Percentiles rank a stretch among this genome's conserved stretches.
phyloP scores from a whole-genome alignment of 2,113 vertebrate species.

The Chiloscyllium plagiosum region DNA sequence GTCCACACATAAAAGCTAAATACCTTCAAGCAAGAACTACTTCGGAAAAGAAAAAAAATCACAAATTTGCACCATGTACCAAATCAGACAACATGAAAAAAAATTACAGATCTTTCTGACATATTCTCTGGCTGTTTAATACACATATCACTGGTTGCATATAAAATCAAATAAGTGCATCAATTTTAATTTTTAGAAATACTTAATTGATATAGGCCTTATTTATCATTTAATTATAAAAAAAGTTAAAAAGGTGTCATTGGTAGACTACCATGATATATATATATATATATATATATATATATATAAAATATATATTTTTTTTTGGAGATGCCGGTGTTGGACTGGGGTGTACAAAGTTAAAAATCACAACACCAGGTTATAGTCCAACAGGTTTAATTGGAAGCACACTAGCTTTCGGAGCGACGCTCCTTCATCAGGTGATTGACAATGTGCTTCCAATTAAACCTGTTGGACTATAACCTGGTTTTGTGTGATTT shows the following conservation, averaged over 20 bases:
- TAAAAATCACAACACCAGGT: no score
- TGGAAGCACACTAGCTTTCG: no score
- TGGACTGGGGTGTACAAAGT: no score
- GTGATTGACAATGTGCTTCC: no score
- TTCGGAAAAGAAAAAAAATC: neutral
- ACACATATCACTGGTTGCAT: neutral
- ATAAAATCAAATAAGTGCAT: neutral
- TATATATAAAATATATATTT: no score
- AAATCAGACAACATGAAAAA: neutral
- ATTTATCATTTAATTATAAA: neutral
- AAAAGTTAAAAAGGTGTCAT: neutral
- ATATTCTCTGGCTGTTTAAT: neutral
- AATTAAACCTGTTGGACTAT: no score
- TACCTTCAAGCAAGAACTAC: neutral
- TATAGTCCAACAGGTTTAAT: no score
- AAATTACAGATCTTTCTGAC: neutral
- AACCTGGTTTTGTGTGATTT: no score
- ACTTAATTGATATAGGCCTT: neutral
- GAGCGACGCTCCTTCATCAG: no score
- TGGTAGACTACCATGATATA: neutral
- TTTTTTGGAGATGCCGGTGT: no score
- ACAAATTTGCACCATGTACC: neutral
- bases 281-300: neutral
- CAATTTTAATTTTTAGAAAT: neutral
- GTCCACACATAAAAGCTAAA: neutral